Percentiles rank a stretch among this genome's conserved stretches.
Conservation (phyloP, 2,797 vertebrate genomes). For the Sebastes kiyomatsui region DNA sequence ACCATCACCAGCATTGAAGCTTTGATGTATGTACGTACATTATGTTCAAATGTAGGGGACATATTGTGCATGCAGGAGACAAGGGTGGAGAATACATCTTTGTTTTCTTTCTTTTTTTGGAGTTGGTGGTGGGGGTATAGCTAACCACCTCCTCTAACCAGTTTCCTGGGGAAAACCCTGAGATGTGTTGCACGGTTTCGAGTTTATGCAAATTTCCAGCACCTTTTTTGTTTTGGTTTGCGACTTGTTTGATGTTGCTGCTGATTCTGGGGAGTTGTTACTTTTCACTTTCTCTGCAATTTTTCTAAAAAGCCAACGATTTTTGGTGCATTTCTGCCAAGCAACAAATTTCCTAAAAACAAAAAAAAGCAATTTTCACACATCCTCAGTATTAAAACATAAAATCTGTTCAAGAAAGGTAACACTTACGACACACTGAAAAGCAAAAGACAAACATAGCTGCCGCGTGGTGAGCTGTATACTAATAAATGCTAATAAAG, state of each 20-base stretch:
- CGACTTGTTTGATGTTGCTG: not conserved
- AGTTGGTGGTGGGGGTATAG: not conserved
- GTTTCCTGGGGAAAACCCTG: conserved; percentile 38
- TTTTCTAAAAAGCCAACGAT: not conserved
- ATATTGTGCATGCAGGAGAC: not conserved
- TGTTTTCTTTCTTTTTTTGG: not conserved
- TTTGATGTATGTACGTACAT: too few relatives aligned
- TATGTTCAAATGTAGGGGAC: not conserved
- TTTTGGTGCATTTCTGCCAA: not conserved
- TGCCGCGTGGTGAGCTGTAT: too few relatives aligned
- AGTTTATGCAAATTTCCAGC: not conserved
- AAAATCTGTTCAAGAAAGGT: not conserved
- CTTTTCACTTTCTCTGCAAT: not conserved
- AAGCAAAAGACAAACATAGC: not conserved
- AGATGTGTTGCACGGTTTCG: not conserved
- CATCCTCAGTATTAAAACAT: not conserved
- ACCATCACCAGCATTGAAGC: not conserved
- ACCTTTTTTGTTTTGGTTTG: not conserved
- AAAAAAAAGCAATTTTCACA: not conserved
- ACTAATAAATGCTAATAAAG: not conserved
- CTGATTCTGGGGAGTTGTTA: not conserved
- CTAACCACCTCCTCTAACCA: conserved; percentile 1
- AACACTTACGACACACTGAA: not conserved
- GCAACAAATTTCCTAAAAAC: not conserved
- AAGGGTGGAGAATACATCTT: not conserved